A percentile compares a stretch with the other conserved stretches of the same genome.
These are phyloP conservation scores for Asobara japonica DNA, from an alignment of 1,140 invertebrate species.

Conservation along the genomic window DNA sequence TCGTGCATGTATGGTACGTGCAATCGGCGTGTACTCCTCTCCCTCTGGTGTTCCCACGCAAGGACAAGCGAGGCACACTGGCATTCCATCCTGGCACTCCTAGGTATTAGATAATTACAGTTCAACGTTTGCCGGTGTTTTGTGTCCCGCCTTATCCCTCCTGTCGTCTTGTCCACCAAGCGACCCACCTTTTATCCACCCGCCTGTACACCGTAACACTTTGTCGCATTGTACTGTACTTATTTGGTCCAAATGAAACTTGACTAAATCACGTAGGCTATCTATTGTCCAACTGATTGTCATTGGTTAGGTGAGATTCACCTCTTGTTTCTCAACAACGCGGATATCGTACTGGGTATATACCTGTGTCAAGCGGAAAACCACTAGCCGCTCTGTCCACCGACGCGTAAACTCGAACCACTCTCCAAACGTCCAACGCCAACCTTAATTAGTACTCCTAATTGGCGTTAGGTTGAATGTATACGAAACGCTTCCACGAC, in stretches of 20 bases:
- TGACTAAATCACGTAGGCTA: neutral
- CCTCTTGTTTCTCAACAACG: conserved; percentile 4
- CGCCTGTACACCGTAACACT: neutral
- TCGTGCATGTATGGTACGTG: conserved; percentile 14
- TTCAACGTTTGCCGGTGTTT: conserved; percentile 30
- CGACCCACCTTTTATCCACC: conserved; percentile 8
- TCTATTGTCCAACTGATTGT: neutral
- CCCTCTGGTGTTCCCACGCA: conserved; percentile 50
- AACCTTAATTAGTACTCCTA: conserved; percentile 36
- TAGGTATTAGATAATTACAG: conserved; percentile 53
- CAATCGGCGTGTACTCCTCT: conserved; percentile 36
- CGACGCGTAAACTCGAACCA: conserved; percentile 29
- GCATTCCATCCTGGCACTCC: conserved; percentile 49
- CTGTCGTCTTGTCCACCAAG: neutral
- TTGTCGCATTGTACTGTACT: neutral
- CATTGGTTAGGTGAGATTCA: conserved; percentile 5
- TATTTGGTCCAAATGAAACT: conserved; percentile 7
- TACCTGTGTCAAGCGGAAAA: conserved; percentile 26
- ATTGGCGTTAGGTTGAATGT: conserved; percentile 24
- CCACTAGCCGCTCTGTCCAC: conserved; percentile 20
- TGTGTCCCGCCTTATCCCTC: conserved; percentile 41
- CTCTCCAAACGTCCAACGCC: conserved; percentile 24
- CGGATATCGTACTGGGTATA: neutral
- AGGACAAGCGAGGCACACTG: conserved; percentile 44
- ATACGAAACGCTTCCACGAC: conserved; percentile 26